phyloP scores from a whole-genome alignment of 2,113 vertebrate genomes.

The Stomatorhinus ivindoensis region DNA sequence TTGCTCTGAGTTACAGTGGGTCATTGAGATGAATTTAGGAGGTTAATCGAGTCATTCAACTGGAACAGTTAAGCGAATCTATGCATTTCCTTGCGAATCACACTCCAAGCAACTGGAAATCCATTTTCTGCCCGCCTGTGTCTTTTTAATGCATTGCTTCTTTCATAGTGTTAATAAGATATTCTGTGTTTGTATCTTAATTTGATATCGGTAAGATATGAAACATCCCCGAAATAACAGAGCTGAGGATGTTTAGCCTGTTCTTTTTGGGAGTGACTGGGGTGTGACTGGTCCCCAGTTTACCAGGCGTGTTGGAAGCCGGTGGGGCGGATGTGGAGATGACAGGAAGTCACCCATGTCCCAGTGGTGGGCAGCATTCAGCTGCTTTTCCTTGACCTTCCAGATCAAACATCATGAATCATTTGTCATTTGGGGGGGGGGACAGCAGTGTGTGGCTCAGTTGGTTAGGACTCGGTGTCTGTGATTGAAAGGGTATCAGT shows the following conservation, averaged over 20 bases:
- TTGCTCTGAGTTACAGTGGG: background rate
- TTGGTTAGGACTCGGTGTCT: background rate
- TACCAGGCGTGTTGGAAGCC: background rate
- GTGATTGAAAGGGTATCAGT: background rate
- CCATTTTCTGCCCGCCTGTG: background rate
- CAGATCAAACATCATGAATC: background rate
- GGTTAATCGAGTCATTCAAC: background rate
- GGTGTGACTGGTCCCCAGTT: background rate
- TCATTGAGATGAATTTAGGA: background rate
- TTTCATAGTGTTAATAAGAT: background rate
- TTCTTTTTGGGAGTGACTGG: background rate
- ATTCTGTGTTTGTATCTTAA: background rate
- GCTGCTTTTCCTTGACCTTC: background rate
- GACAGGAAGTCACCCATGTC: background rate
- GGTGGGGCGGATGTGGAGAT: background rate
- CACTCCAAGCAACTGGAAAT: background rate
- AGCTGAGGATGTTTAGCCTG: background rate
- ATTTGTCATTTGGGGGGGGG: background rate
- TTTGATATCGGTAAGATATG: background rate
- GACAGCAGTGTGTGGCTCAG: background rate
- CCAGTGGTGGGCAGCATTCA: background rate
- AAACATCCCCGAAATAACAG: background rate
- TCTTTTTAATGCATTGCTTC: background rate
- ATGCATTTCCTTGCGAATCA: background rate
- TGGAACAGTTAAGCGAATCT: background rate